phyloP scores from a whole-genome alignment of 1,140 invertebrate species.

The Halesus radiatus region DNA sequence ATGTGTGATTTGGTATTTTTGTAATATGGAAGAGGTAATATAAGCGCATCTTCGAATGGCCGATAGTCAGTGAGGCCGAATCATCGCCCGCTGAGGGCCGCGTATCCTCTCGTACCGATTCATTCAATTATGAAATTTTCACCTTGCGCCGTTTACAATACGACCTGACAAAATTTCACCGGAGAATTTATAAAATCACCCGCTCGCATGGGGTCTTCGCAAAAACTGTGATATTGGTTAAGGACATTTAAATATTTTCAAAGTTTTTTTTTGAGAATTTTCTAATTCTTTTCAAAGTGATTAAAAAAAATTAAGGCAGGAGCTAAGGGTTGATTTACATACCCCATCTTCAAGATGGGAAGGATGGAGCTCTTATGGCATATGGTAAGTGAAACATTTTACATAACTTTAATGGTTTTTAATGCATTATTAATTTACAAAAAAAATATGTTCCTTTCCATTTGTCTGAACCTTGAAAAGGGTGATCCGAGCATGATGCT shows the following conservation, averaged over 20 bases:
- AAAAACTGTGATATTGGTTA: constrained; percentile 15
- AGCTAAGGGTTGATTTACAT: background rate
- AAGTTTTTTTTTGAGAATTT: background rate
- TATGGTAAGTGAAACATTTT: constrained; percentile 37
- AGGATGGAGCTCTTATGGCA: constrained; percentile 17
- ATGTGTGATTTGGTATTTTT: constrained; percentile 43
- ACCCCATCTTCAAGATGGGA: constrained; percentile 33
- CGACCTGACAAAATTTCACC: background rate
- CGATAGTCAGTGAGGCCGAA: constrained; percentile 55
- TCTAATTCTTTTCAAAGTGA: background rate
- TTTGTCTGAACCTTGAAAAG: too few species aligned
- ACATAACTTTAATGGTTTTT: too few species aligned
- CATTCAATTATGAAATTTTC: background rate
- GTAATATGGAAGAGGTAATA: constrained; percentile 55
- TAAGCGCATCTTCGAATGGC: constrained; percentile 51
- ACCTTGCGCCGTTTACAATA: background rate
- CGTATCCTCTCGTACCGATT: constrained; percentile 25
- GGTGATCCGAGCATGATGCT: too few species aligned
- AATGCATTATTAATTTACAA: too few species aligned
- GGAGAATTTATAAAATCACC: background rate
- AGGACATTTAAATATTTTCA: background rate
- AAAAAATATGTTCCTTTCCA: too few species aligned
- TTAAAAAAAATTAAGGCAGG: background rate
- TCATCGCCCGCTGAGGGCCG: constrained; percentile 48
- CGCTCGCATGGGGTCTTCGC: background rate